Evolutionary conservation across 2,888 invertebrate species (phyloP).

Genomic region (Amphimallon solstitiale): DNA sequence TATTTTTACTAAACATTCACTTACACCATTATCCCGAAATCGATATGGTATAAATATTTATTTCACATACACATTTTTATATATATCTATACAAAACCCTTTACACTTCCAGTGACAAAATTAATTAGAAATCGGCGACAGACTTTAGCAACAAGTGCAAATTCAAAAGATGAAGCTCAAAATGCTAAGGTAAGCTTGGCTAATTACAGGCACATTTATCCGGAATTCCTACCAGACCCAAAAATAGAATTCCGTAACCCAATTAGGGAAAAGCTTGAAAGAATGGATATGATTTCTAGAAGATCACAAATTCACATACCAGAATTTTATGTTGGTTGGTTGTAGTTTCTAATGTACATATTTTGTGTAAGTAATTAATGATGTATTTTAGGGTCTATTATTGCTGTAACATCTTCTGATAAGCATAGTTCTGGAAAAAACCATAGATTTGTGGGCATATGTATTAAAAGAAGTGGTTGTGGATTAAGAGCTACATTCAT

Average conservation of each 20-base stretch:
- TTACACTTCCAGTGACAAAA: conserved; percentile 2
- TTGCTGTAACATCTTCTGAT: conserved; percentile 90
- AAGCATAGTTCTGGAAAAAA: conserved; percentile 84
- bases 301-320: conserved; percentile 87
- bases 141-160: background rate
- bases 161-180: conserved; percentile 2
- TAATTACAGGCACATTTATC: conserved; percentile 78
- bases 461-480: conserved; percentile 84
- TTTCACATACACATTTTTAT: background rate
- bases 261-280: conserved; percentile 87
- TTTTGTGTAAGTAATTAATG: background rate
- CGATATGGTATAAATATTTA: background rate
- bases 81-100: background rate
- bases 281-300: conserved; percentile 91
- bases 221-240: conserved; percentile 93
- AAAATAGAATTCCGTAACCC: conserved; percentile 80
- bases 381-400: conserved; percentile 75
- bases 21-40: conserved; percentile 15
- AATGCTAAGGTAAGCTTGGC: conserved; percentile 50
- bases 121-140: conserved; percentile 5
- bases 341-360: background rate
- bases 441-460: conserved; percentile 92
- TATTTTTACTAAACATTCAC: conserved; percentile 23
- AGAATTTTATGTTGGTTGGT: conserved; percentile 95
- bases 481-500: conserved; percentile 88